phyloP scores from a whole-genome alignment of 2,113 vertebrate species.

The Aphyosemion australe region DNA sequence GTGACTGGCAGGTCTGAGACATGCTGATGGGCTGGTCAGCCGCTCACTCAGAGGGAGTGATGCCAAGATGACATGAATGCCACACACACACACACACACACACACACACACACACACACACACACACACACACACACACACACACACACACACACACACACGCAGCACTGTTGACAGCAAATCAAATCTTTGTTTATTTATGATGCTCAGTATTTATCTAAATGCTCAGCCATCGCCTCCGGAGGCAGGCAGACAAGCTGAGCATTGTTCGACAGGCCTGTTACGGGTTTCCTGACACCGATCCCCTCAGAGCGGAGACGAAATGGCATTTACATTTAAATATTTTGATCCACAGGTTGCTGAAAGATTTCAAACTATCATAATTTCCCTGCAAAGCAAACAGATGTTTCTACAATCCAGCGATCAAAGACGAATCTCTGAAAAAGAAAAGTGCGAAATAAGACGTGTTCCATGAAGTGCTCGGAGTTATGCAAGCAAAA shows the following conservation, averaged over 20 bases:
- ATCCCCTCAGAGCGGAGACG: constrained; percentile 24
- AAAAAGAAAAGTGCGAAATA: constrained; percentile 39
- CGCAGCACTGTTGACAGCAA: constrained; percentile 19
- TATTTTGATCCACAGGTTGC: constrained; percentile 29
- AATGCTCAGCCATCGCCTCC: constrained; percentile 47
- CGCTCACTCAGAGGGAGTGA: constrained; percentile 55
- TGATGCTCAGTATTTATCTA: constrained; percentile 64
- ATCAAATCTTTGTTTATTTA: constrained; percentile 56
- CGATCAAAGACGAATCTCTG: constrained; percentile 53
- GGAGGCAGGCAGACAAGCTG: constrained; percentile 49
- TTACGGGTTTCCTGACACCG: constrained; percentile 54
- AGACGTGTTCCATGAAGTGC: constrained; percentile 41
- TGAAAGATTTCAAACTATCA: constrained; percentile 18
- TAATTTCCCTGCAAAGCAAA: constrained; percentile 21
- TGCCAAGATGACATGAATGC: constrained; percentile 50
- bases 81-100: constrained; percentile 19
- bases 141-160: constrained; percentile 14
- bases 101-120: constrained; percentile 28
- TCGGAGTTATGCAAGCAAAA: constrained; percentile 18
- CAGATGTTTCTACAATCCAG: constrained; percentile 13
- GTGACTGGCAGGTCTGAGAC: constrained; percentile 75
- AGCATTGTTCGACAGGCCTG: constrained; percentile 56
- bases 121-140: constrained; percentile 24
- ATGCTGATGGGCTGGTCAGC: constrained; percentile 62
- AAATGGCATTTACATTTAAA: constrained; percentile 29